Evolutionary conservation across 2,888 invertebrate species (phyloP).

Genomic region (Diplolepis rosae): DNA sequence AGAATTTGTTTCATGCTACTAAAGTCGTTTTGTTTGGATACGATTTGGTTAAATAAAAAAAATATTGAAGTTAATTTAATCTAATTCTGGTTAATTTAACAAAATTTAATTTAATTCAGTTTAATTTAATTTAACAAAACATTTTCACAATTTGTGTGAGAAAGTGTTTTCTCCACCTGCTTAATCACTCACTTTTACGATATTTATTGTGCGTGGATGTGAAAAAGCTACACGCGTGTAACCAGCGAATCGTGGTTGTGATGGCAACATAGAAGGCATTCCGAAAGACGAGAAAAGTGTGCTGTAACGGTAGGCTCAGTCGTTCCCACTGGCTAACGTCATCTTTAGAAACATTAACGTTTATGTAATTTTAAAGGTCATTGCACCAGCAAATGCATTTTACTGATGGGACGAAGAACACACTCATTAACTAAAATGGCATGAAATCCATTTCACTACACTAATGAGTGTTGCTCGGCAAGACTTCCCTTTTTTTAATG

Average conservation of each 20-base stretch:
- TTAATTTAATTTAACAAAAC: neutral
- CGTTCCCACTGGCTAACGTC: slow-evolving; percentile 9
- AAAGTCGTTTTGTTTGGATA: too few relatives aligned
- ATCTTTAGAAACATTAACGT: slow-evolving; percentile 17
- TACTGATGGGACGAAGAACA: slow-evolving; percentile 2
- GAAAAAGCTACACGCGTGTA: neutral
- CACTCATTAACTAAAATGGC: slow-evolving; percentile 23
- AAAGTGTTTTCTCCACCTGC: neutral
- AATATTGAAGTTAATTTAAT: too few relatives aligned
- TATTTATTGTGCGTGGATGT: neutral
- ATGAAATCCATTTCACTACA: slow-evolving; percentile 22
- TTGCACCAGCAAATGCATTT: slow-evolving; percentile 10
- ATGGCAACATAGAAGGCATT: slow-evolving; percentile 16
- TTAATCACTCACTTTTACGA: neutral
- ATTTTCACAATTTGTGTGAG: neutral
- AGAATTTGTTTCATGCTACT: too few relatives aligned
- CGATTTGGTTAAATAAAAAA: too few relatives aligned
- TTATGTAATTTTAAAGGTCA: slow-evolving; percentile 27
- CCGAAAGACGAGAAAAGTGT: slow-evolving; percentile 29
- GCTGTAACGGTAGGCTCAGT: slow-evolving; percentile 12
- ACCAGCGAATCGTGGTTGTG: slow-evolving; percentile 9
- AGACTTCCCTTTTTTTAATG: slow-evolving; percentile 26
- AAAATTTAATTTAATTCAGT: neutral
- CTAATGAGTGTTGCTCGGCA: slow-evolving; percentile 9
- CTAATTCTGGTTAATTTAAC: too few relatives aligned